Base-by-base conservation (phyloP, 2,888 invertebrate species). In the Ormyrus rosae region DNA sequence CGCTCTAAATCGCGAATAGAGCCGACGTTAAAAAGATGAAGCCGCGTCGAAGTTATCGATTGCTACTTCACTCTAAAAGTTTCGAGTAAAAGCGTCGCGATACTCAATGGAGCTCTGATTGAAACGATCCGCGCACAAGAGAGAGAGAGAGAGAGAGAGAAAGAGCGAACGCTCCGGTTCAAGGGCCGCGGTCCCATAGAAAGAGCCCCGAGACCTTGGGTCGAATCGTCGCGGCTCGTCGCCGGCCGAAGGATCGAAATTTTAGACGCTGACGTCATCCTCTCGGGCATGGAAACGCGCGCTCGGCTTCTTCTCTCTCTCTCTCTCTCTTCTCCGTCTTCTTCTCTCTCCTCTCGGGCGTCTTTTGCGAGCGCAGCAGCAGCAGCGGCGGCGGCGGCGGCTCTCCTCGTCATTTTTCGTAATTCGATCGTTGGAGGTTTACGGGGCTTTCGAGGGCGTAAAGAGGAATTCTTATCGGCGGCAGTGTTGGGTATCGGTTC, bases 191-290 rank as follows among this genome's bases (percentile, higher is more conserved):
- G 34, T 34, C 34, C 4, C 34, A 34, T 34, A 34, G 34, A 34
- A 34, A 34, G 34, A 34, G 34, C 34, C 34, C 2, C 34, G 7
- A 64, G 72, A 77, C 80, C 80, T 72, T 77, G 76, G 70, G 13
- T 71, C 45, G 60, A 50, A 69, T 74, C 67, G 80, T 74, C 63
- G 73, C 34, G 34, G 34, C 34, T 51, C 69, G 68, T 19, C 46
- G 69, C 13, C 69, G 46, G 11, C 8, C 68, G 77, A 64, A 77
- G 70, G 78, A 73, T 78, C 74, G 81, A 81, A 78, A 81, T 78
- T 81, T 81, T 78, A 81, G 77, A 81, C 78, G 78, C 78, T 78
- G 81, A 81, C 81, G 78, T 81, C 81, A 81, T 13, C 68, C 45
- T 55, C 51, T 67, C 4, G 46, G 19, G 13, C n/a, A 34, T 34